A percentile compares a stretch with the other conserved stretches of the same genome.
phyloP scores from a whole-genome alignment of 2,113 vertebrate genomes.

The Sciurus niger region DNA sequence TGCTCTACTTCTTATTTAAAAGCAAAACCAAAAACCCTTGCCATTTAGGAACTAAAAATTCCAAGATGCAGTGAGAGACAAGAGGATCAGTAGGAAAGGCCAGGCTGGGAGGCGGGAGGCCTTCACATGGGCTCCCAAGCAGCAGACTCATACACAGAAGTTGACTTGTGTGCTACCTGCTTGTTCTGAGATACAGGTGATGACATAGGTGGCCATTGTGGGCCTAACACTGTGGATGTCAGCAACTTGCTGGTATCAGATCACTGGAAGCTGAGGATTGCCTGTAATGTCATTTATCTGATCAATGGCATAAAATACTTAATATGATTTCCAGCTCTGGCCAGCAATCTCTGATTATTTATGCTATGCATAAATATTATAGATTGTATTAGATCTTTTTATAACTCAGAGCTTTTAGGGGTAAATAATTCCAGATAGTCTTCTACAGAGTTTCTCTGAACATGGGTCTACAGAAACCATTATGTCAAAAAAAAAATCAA shows the following conservation, averaged over 20 bases:
- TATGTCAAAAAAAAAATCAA: conserved; percentile 76
- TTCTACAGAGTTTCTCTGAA: conserved; percentile 48
- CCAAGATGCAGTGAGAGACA: background rate
- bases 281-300: background rate
- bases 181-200: background rate
- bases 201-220: conserved; percentile 46
- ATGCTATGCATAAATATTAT: conserved; percentile 49
- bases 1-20: background rate
- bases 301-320: conserved; percentile 36
- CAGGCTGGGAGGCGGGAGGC: background rate
- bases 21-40: conserved; percentile 29
- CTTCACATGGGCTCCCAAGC: background rate
- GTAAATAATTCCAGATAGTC: conserved; percentile 48
- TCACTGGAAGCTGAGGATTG: background rate
- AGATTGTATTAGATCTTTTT: conserved; percentile 69
- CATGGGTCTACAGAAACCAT: conserved; percentile 68
- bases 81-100: background rate
- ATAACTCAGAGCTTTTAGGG: conserved; percentile 74
- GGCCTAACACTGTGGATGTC: background rate
- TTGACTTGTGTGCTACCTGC: background rate
- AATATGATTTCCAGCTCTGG: conserved; percentile 46
- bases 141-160: background rate
- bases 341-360: conserved; percentile 36
- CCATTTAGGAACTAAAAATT: conserved; percentile 19
- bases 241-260: background rate